Percentiles rank a stretch among this genome's conserved stretches.
Conservation (phyloP, 2,888 invertebrate genomes). For the Tenthredo scrophulariae region DNA sequence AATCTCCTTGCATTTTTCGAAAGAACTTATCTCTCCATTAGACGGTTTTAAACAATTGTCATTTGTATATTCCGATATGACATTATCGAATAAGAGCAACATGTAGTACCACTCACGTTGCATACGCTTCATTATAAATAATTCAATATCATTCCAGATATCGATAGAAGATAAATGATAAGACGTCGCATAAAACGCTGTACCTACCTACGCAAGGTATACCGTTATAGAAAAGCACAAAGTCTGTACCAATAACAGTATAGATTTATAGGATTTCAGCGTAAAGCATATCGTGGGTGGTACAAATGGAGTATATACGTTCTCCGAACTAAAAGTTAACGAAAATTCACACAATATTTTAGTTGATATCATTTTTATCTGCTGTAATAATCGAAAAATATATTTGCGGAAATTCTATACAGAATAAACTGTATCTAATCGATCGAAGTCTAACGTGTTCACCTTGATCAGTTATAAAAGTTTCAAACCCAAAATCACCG, state of each 20-base stretch:
- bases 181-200: not conserved
- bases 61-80: not conserved
- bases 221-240: not conserved
- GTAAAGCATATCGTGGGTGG: not conserved
- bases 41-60: not conserved
- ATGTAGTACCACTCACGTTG: no score
- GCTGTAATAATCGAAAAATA: not conserved
- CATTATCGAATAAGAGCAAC: not conserved
- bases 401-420: not conserved
- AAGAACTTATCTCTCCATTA: not conserved
- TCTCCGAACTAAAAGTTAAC: no score
- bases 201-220: not conserved
- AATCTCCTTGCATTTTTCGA: no score
- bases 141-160: not conserved
- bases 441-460: not conserved
- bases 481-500: not conserved
- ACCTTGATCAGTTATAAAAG: not conserved
- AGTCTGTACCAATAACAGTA: not conserved
- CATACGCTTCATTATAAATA: not conserved
- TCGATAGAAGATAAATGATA: conserved; percentile 17
- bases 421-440: not conserved
- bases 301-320: not conserved
- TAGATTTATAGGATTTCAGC: not conserved
- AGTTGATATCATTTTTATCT: not conserved
- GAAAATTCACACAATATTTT: not conserved